These are phyloP conservation scores for Chydorus sphaericus DNA, from an alignment of 2,888 invertebrate genomes.

Conservation along the genomic window DNA sequence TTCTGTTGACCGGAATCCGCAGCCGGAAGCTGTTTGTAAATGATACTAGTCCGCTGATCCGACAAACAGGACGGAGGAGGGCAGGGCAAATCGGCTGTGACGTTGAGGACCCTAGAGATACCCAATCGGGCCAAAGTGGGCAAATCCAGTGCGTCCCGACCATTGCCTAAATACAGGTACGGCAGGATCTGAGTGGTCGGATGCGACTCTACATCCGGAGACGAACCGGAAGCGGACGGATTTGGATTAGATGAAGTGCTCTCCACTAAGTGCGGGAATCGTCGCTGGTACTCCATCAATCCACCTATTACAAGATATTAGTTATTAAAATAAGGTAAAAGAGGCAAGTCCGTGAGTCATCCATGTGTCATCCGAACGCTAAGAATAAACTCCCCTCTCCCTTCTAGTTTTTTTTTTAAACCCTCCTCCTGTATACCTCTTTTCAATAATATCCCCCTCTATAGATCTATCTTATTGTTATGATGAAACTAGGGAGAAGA, in stretches of 20 bases:
- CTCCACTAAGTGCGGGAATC: constrained; percentile 12
- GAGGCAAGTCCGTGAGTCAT: constrained; percentile 7
- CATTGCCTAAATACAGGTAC: constrained; percentile 67
- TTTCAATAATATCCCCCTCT: no score
- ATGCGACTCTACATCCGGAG: constrained; percentile 47
- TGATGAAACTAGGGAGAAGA: no score
- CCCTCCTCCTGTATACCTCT: no score
- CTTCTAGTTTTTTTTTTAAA: no score
- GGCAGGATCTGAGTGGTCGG: constrained; percentile 64
- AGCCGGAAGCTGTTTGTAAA: constrained; percentile 64
- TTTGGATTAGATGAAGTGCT: constrained; percentile 9
- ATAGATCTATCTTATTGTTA: no score
- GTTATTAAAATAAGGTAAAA: not conserved
- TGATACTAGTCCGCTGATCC: constrained; percentile 41
- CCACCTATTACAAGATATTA: constrained; percentile 24
- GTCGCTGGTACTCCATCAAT: constrained; percentile 25
- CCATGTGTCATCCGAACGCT: not conserved
- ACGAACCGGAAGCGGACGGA: constrained; percentile 27
- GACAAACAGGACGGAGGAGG: constrained; percentile 47
- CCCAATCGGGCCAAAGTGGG: constrained; percentile 47
- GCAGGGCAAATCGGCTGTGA: constrained; percentile 58
- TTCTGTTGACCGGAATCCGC: constrained; percentile 71
- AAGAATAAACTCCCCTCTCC: constrained; percentile 1
- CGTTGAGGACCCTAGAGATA: constrained; percentile 63
- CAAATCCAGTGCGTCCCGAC: constrained; percentile 58